Conservation (phyloP, 2,797 vertebrate species). For the Aphelocoma californica region DNA sequence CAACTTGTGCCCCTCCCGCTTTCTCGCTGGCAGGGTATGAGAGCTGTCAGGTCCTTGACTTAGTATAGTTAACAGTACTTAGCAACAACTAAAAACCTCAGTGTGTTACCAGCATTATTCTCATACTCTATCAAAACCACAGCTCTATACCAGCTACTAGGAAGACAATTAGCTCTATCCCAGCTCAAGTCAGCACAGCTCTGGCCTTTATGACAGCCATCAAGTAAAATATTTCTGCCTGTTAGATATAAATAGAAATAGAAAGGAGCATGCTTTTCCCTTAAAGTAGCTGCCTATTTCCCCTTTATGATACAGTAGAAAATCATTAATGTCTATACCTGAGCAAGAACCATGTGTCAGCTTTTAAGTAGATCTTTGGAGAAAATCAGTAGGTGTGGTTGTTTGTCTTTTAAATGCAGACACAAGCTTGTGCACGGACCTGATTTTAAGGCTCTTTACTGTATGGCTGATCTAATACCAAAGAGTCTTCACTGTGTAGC, state of each 20-base stretch:
- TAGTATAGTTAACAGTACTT: not conserved
- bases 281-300: not conserved
- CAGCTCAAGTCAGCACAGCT: not conserved
- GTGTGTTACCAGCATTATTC: not conserved
- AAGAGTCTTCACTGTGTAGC: not conserved
- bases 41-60: not conserved
- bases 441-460: not conserved
- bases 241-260: not conserved
- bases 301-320: not conserved
- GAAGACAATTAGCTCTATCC: not conserved
- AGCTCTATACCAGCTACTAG: not conserved
- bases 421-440: not conserved
- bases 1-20: accelerated
- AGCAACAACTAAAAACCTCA: not conserved
- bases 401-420: not conserved
- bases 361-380: not conserved
- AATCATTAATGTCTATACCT: not conserved
- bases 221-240: not conserved
- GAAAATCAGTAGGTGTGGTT: not conserved
- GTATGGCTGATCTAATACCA: not conserved
- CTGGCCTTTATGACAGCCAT: not conserved
- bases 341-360: not conserved
- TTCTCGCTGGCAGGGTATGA: not conserved
- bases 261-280: not conserved
- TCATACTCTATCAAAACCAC: not conserved